Conservation (phyloP, 1,140 invertebrate genomes). For the Platyura marginata region DNA sequence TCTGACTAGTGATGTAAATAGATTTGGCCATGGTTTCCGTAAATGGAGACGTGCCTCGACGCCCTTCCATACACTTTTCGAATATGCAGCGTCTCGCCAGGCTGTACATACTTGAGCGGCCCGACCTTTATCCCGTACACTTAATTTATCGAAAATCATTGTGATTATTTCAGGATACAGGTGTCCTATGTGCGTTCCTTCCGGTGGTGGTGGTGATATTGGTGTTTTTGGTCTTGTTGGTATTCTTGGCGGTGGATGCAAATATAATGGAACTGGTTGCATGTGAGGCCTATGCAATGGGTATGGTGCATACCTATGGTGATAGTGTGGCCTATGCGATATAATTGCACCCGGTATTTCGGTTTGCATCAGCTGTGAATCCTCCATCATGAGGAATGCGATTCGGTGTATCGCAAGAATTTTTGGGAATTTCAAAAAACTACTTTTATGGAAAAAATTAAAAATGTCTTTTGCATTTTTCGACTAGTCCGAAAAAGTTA, state of each 20-base stretch:
- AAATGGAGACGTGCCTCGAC: constrained; percentile 82
- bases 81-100: constrained; percentile 83
- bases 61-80: constrained; percentile 80
- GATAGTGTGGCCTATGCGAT: neutral
- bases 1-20: constrained; percentile 69
- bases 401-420: constrained; percentile 1
- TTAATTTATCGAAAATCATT: constrained; percentile 77
- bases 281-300: constrained; percentile 34
- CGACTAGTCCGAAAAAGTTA: too few species aligned
- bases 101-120: constrained; percentile 77
- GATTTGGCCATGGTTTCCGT: constrained; percentile 55
- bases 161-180: constrained; percentile 84
- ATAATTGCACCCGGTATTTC: neutral
- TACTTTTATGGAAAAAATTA: too few species aligned
- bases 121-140: constrained; percentile 71
- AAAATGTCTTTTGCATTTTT: too few species aligned
- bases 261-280: constrained; percentile 18
- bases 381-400: constrained; percentile 2
- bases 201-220: constrained; percentile 18
- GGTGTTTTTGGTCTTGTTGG: constrained; percentile 20
- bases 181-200: constrained; percentile 63
- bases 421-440: neutral
- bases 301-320: constrained; percentile 27
- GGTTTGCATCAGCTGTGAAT: constrained; percentile 1
- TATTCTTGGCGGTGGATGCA: constrained; percentile 25